Evolutionary conservation across 1,140 invertebrate genomes (phyloP).

Genomic region (Dinoponera quadriceps): DNA sequence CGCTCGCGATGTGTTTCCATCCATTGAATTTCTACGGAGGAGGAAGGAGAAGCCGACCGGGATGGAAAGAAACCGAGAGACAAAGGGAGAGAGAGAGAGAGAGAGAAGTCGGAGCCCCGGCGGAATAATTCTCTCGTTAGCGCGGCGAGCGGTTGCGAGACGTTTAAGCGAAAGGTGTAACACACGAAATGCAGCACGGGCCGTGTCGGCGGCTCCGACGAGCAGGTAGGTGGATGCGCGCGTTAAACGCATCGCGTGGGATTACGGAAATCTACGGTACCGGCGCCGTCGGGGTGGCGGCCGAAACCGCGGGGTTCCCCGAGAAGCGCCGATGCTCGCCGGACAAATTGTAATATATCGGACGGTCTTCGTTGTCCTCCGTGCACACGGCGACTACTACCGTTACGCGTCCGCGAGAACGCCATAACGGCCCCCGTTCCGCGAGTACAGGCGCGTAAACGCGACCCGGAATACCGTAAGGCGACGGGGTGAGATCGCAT

Average conservation of each 20-base stretch:
- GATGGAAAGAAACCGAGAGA: too few species aligned
- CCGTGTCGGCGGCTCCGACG: not conserved
- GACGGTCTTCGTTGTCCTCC: slow-evolving; percentile 70
- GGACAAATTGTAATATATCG: slow-evolving; percentile 85
- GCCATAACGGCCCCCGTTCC: not conserved
- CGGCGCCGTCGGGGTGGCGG: slow-evolving; percentile 24
- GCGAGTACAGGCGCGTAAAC: not conserved
- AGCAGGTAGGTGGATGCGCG: slow-evolving; percentile 22
- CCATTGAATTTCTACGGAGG: slow-evolving; percentile 61
- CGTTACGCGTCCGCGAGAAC: slow-evolving; percentile 45
- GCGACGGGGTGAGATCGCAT: not conserved
- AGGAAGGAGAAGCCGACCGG: too few species aligned
- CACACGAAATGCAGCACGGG: slow-evolving; percentile 14
- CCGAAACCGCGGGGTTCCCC: slow-evolving; percentile 73
- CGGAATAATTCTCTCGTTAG: slow-evolving; percentile 61
- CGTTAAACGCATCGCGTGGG: slow-evolving; percentile 49
- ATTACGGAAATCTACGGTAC: slow-evolving; percentile 44
- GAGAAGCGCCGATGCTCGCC: slow-evolving; percentile 76
- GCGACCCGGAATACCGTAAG: not conserved
- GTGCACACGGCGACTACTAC: slow-evolving; percentile 76
- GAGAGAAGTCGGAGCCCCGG: slow-evolving; percentile 8
- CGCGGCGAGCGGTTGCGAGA: slow-evolving; percentile 10
- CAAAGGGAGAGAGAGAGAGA: too few species aligned
- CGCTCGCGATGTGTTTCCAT: slow-evolving; percentile 49
- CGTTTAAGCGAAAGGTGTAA: slow-evolving; percentile 43